Base-by-base conservation (phyloP, 2,888 invertebrate genomes). In the Agrotis segetum region DNA sequence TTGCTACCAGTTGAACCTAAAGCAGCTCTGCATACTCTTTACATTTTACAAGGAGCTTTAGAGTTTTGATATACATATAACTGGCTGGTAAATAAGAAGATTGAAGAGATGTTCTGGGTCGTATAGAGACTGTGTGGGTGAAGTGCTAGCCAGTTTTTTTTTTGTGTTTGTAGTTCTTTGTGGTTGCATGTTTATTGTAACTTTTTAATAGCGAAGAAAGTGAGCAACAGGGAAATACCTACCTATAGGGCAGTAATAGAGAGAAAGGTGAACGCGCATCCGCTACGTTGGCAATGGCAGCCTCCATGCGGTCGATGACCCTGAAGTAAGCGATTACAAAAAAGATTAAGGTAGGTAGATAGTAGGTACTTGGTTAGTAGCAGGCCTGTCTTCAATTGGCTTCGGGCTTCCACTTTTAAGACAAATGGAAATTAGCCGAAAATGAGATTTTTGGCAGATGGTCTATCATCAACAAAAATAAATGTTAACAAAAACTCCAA, bases 271-370 rank as follows among this genome's bases (percentile, higher is more conserved):
- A 91, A 87, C 90, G 92, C 90, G 91, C 93, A 92, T 92, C 94
- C 94, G 94, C 93, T 94, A 92, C 89, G 93, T 89, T 90, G 90
- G 88, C 88, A 88, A 87, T 88, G 87, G 90, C 95, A 95, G 93
- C 93, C 92, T 94, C 94, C 92, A 89, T 83, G 89, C 92, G 95
- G 95, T 93, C 95, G 92, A 92, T 92, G 95, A 95, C 94, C 94
- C 92, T 89, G 85, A 85, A 61, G 87, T 88, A 90, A 88, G 90
- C 92, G 94, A 93, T 95, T 93, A 95, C 92, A 95, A 94, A 94
- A 95, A 95, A 94, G 91, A 93, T 94, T 93, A 92, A 91, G 84
- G 86, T 85, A 88, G 88, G 87, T 89, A 89, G 88, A 88, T 89
- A 89, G 87, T 85, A 84, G 84, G 84, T 88, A 85, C 83, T 85